Base-by-base conservation (phyloP, 2,113 vertebrate species). In the Montifringilla adamsi region DNA sequence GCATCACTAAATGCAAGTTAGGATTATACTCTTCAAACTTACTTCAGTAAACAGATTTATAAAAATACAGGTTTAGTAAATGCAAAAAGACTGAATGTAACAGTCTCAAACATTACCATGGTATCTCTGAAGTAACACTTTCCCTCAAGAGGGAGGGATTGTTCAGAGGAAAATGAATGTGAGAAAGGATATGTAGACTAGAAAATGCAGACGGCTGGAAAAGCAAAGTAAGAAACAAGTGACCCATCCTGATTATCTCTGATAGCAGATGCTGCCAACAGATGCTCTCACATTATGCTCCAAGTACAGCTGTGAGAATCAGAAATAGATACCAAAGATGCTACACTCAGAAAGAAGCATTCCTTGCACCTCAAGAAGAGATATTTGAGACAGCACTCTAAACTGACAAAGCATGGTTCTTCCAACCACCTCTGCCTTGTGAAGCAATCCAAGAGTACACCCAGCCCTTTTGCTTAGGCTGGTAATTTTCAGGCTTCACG, bases 241-340 rank as follows among this genome's bases (percentile, higher is more conserved):
- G 77, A 95, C 93, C 87, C 78, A 82, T 76, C 37, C 70, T 91
- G 94, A 94, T 96, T 91, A 95, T 79, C 69, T 91, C 60, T 60
- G 86, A 77, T 73, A 94, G 67, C 94, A 96, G 94, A 93, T 94
- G 94, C 73, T 92, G 64, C 77, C 90, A 95, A 84, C 94, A 97
- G 95, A 94, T 96, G 89, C 73, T 91, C 67, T 81, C 59, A 49
- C 80, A 81, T 95, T 83, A 92, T 85, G 87, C 66, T 93, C 56
- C 43, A 94, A 83, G 82, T 64, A 75, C 88, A 95, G 76, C 75
- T 91, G 84, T 76, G 53, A 95, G 73, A 87, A 93, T 19, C 69
- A 94, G 84, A 87, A 91, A 64, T 2, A 93, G 56, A 78, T 19
- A 80, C 18, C 15, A 68, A 56, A 81, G 44, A 75, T 39, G 27